Base-by-base conservation (phyloP, 2,797 vertebrate species). In the Toxotes lorentzi region DNA sequence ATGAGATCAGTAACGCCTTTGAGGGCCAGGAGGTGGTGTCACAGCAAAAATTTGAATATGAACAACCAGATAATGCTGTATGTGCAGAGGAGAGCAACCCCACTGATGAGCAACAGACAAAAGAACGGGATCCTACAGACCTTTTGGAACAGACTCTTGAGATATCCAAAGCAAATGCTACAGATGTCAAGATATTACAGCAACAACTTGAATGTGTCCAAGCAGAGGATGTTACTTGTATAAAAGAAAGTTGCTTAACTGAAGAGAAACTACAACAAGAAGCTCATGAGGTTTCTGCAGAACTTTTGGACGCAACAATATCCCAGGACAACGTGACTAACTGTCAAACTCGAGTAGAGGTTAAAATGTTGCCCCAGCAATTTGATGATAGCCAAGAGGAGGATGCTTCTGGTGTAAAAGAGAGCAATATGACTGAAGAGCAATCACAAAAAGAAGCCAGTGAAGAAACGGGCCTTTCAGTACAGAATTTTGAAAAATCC, bases 201-300 rank as follows among this genome's bases (percentile, higher is more conserved):
- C 67, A 60, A 54, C 30, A 73, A 60, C 32, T 11, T 57, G 41
- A 75, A 50, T 41, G 43, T 59, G 61, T 53, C n/a, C 60, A 72
- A 58, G 61, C 57, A 73, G 69, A 85, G 38, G 66, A 82, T 41
- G 30, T 27, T 45, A 40, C 17, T 58, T 73, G 47, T 70, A 14
- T 65, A 21, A 70, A 43, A 59, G 50, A 87, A n/a, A 64, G 4
- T 12, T 54, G 57, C 63, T 4, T 24, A 41, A 59, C 17, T 56
- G 70, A 81, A 62, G 62, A 78, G 43, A 66, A 69, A 59, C 41
- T 47, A 27, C 32, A 73, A 70, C 34, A 50, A 47, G 77, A 85
- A 45, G 19, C 40, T 27, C 9, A 27, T 17, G 58, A 83, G 14
- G 41, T 75, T 47, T 32, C 63, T n/a, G 21, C 41, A 30, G 60